Percentiles rank a stretch among this genome's conserved stretches.
phyloP scores from a whole-genome alignment of 2,888 invertebrate genomes.

The Agapostemon virescens region DNA sequence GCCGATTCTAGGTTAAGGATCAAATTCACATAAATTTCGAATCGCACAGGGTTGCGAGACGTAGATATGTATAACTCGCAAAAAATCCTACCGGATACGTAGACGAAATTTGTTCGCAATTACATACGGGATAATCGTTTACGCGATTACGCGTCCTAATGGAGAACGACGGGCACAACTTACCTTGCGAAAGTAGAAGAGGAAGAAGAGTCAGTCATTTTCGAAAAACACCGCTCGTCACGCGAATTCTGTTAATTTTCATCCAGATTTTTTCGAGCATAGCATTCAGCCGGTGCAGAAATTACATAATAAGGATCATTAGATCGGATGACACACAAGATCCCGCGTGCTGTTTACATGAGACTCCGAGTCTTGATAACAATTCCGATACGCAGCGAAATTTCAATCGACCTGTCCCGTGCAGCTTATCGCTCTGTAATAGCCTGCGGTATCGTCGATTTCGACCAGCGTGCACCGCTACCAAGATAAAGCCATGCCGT shows the following conservation, averaged over 20 bases:
- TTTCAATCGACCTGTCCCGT: constrained; percentile 20
- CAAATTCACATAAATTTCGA: neutral
- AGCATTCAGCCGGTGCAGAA: constrained; percentile 72
- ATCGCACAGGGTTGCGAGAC: neutral
- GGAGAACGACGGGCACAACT: constrained; percentile 59
- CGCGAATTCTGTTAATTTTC: constrained; percentile 69
- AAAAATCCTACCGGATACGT: constrained; percentile 12
- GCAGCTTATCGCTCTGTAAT: constrained; percentile 29
- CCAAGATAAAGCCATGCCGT: constrained; percentile 14
- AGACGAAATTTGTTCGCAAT: neutral
- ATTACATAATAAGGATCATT: constrained; percentile 71
- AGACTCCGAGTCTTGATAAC: constrained; percentile 27
- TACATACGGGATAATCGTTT: neutral
- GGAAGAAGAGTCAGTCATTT: constrained; percentile 77
- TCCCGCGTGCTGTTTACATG: constrained; percentile 56
- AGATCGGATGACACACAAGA: constrained; percentile 57
- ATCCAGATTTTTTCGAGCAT: constrained; percentile 74
- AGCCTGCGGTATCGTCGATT: constrained; percentile 10
- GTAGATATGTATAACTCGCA: neutral
- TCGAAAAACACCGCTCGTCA: constrained; percentile 73
- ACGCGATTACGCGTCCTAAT: no score
- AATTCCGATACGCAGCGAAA: constrained; percentile 13
- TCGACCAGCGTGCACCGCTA: constrained; percentile 1
- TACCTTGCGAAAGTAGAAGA: constrained; percentile 76
- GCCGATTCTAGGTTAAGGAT: constrained; percentile 40